Evolutionary conservation across 2,113 vertebrate genomes (phyloP).

Genomic region (Eclectus roratus): DNA sequence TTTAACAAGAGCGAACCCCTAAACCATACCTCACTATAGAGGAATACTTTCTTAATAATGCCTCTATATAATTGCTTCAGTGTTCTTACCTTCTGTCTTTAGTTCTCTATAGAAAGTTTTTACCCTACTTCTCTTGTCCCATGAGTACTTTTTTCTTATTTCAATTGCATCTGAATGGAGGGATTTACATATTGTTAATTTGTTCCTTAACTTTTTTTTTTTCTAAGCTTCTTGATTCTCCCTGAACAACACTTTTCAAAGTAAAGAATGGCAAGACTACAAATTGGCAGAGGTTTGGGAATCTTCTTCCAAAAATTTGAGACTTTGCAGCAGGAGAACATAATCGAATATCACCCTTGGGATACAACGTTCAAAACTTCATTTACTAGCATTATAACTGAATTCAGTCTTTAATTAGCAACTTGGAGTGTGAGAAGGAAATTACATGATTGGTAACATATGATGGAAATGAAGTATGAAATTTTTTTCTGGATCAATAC

Average conservation of each 20-base stretch:
- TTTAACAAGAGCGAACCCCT: background rate
- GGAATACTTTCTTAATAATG: background rate
- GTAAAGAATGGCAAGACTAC: slow-evolving; percentile 32
- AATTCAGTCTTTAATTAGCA: slow-evolving; percentile 72
- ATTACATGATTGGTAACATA: slow-evolving; percentile 62
- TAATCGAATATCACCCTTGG: slow-evolving; percentile 34
- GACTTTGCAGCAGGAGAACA: slow-evolving; percentile 25
- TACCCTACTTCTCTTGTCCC: background rate
- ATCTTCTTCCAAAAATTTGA: slow-evolving; percentile 41
- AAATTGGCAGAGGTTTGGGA: slow-evolving; percentile 24
- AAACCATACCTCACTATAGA: background rate
- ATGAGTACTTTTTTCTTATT: background rate
- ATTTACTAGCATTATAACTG: slow-evolving; percentile 42
- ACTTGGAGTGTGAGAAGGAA: slow-evolving; percentile 44
- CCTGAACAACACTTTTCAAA: slow-evolving; percentile 28
- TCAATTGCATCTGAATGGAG: background rate
- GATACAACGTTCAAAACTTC: slow-evolving; percentile 44
- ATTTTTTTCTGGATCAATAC: slow-evolving; percentile 25
- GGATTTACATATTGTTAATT: slow-evolving; percentile 15
- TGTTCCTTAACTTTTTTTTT: background rate
- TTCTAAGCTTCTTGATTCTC: slow-evolving; percentile 13
- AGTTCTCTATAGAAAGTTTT: background rate
- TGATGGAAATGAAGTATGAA: slow-evolving; percentile 62
- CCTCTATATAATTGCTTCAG: background rate
- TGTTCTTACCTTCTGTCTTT: background rate